Base-by-base conservation (phyloP, 2,888 invertebrate species). In the Phortica okadai region DNA sequence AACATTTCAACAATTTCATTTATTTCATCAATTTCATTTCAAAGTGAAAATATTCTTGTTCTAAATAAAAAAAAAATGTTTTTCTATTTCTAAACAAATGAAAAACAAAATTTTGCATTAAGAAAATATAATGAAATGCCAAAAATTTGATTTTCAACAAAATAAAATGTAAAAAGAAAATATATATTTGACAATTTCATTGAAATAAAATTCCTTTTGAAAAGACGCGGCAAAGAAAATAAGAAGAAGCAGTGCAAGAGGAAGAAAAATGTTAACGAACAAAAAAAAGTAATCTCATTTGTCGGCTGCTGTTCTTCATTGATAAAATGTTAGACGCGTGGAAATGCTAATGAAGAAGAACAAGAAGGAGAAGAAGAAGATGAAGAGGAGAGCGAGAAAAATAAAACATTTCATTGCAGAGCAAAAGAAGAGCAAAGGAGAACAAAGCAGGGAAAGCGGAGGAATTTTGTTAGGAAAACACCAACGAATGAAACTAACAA, bases 311-410 rank as follows among this genome's bases (percentile, higher is more conserved):
- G 50, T 50, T 3, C 10, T 50, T 50, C 50, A 8, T 50, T 50
- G 50, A 14, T 50, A 50, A 50, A 50, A 50, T 50, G 50, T 50
- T 50, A 50, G 50, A 50, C 14, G 14, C 2, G 50, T 50, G 6
- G 14, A 50, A 50, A 56, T 16, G 66, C 16, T 56, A 62, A 73
- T 58, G 74, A 42, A 74, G 21, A 14, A 42, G 41, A 56, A 66
- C 58, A 44, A 5, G 59, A 70, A 76, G 58, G 8, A 73, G 0
- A 74, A 50, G 62, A 54, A 45, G 41, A 44, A 77, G 62, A n/a
- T n/a, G n/a, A 10, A 72, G 21, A 41, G 2, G 33, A 33, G 33
- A 33, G 33, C 4, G 33, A 33, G 33, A 33, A 33, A 33, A 33
- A 33, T 33, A 33, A 33, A 33, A 33, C 33, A 33, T 33, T 33